Conservation (phyloP, 2,113 vertebrate species). For the Chamaea fasciata region DNA sequence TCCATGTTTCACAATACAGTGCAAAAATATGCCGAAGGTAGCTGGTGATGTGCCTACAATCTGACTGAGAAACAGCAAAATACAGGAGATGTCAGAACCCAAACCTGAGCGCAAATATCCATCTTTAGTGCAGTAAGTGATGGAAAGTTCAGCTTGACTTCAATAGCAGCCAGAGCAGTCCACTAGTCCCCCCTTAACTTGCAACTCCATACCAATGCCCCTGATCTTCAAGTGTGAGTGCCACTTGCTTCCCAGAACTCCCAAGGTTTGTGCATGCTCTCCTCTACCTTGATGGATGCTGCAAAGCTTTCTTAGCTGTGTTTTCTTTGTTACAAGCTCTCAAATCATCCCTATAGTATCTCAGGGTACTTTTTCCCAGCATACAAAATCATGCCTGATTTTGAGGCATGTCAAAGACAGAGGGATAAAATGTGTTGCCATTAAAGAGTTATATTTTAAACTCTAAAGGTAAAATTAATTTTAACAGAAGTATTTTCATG, state of each 20-base stretch:
- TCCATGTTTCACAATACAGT: not conserved
- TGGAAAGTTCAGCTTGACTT: not conserved
- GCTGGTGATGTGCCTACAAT: not conserved
- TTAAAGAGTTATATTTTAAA: not conserved
- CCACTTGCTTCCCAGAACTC: not conserved
- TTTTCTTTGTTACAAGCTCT: not conserved
- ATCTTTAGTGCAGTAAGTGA: not conserved
- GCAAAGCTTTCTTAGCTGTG: not conserved
- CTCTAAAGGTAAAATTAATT: not conserved
- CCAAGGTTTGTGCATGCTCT: rapidly evolving
- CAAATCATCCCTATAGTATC: not conserved
- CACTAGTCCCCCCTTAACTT: not conserved
- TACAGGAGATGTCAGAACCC: not conserved
- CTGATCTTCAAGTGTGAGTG: not conserved
- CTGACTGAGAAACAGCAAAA: not conserved
- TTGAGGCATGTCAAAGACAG: not conserved
- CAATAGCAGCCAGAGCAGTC: not conserved
- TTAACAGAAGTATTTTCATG: not conserved
- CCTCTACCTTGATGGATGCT: not conserved
- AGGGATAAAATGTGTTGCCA: not conserved
- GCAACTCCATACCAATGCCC: not conserved
- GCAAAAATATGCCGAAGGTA: not conserved
- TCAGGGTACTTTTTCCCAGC: not conserved
- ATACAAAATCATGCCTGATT: not conserved
- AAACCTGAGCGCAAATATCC: not conserved